These are phyloP conservation scores for Autographa pulchrina DNA, from an alignment of 2,888 invertebrate genomes.

Conservation along the genomic window DNA sequence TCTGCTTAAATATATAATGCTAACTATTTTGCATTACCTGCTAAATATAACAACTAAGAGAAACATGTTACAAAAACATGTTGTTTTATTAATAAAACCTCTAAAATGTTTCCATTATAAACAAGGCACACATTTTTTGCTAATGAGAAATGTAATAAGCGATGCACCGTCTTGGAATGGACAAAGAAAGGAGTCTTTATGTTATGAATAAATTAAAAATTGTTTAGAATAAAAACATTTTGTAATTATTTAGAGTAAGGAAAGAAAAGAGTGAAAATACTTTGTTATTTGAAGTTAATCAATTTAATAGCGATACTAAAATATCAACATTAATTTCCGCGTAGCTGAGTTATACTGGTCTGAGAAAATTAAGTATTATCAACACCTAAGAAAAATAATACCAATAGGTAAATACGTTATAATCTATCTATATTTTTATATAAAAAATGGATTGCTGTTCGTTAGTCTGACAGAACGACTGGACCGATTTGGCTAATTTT, in stretches of 20 bases:
- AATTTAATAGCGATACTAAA: too few relatives aligned
- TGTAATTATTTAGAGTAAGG: background rate
- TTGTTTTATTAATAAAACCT: conserved; percentile 6
- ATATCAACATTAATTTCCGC: too few relatives aligned
- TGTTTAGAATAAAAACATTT: background rate
- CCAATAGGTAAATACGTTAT: too few relatives aligned
- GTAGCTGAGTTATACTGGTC: too few relatives aligned
- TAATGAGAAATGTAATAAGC: conserved; percentile 50
- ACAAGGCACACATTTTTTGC: conserved; percentile 24
- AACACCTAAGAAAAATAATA: too few relatives aligned
- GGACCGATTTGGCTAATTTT: too few relatives aligned
- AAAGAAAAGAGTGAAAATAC: background rate
- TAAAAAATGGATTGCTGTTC: too few relatives aligned
- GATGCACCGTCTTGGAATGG: conserved; percentile 33
- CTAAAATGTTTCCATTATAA: conserved; percentile 15
- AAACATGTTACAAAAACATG: background rate
- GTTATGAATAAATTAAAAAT: conserved; percentile 23
- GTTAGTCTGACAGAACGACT: too few relatives aligned
- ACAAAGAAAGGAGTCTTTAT: conserved; percentile 43
- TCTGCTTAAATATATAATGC: too few relatives aligned
- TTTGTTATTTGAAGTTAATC: background rate
- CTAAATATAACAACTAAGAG: background rate
- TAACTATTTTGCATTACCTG: too few relatives aligned
- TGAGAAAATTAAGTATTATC: too few relatives aligned
- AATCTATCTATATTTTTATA: too few relatives aligned